These are phyloP conservation scores for Drosophila kuntzei DNA, from an alignment of 2,888 invertebrate species.

Conservation along the genomic window DNA sequence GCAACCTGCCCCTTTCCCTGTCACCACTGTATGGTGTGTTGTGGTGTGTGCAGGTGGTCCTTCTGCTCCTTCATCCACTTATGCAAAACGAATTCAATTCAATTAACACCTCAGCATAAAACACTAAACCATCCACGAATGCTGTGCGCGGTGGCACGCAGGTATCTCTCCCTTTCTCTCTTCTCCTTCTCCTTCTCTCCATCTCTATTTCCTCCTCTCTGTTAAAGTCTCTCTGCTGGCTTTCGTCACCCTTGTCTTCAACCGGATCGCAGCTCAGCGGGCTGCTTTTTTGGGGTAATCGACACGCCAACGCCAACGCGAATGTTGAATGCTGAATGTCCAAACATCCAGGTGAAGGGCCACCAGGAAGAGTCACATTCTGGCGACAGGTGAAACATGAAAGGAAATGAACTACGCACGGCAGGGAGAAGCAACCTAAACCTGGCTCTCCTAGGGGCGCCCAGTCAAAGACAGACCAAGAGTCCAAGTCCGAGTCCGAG, in stretches of 20 bases:
- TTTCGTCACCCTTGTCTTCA: constrained; percentile 64
- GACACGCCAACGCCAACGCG: constrained; percentile 67
- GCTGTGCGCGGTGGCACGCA: constrained; percentile 35
- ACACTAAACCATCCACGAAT: constrained; percentile 56
- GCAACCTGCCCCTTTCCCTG: background rate
- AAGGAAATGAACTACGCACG: constrained; percentile 62
- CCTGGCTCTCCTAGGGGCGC: constrained; percentile 41
- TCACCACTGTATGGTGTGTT: background rate
- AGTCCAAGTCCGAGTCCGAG: background rate
- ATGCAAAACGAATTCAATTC: constrained; percentile 86
- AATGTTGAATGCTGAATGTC: constrained; percentile 12
- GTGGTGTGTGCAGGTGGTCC: constrained; percentile 69
- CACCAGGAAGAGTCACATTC: constrained; percentile 42
- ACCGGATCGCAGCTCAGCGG: constrained; percentile 54
- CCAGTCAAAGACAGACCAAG: background rate
- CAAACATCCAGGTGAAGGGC: constrained; percentile 19
- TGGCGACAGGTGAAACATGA: constrained; percentile 78
- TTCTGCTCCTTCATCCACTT: constrained; percentile 61
- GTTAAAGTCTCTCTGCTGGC: constrained; percentile 48
- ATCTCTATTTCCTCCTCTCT: background rate
- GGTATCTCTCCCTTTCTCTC: background rate
- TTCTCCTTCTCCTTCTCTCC: background rate
- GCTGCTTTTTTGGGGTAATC: constrained; percentile 57
- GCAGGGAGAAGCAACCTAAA: background rate
- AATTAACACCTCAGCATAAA: constrained; percentile 84